Conservation (phyloP, 1,140 invertebrate species). For the Ptiloglossa arizonensis region DNA sequence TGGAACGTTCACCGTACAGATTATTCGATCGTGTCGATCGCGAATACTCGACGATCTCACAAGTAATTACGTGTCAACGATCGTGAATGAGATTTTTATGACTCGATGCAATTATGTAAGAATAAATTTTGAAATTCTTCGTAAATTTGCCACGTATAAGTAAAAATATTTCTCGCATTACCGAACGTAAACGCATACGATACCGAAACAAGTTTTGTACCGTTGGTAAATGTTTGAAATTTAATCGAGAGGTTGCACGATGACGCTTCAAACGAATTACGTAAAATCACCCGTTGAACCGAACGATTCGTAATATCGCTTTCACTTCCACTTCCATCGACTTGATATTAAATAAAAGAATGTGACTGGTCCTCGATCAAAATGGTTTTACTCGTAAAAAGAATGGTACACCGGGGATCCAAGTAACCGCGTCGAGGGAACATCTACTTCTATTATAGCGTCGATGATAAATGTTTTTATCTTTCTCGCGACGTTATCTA, state of each 20-base stretch:
- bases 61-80: too few species aligned
- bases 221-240: background rate
- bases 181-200: too few species aligned
- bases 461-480: background rate
- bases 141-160: too few species aligned
- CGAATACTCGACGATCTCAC: background rate
- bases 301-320: background rate
- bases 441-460: background rate
- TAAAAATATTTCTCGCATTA: too few species aligned
- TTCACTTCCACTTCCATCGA: background rate
- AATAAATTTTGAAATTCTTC: too few species aligned
- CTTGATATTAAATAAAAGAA: background rate
- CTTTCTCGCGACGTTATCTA: background rate
- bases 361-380: background rate
- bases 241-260: too few species aligned
- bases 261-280: background rate
- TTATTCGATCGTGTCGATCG: background rate
- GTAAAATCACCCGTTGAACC: background rate
- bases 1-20: background rate
- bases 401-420: background rate
- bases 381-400: background rate
- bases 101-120: too few species aligned
- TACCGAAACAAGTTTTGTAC: background rate
- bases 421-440: background rate
- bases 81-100: background rate